Percentiles rank a stretch among this genome's conserved stretches.
phyloP scores from a whole-genome alignment of 2,888 invertebrate species.

The Tortrix viridana region DNA sequence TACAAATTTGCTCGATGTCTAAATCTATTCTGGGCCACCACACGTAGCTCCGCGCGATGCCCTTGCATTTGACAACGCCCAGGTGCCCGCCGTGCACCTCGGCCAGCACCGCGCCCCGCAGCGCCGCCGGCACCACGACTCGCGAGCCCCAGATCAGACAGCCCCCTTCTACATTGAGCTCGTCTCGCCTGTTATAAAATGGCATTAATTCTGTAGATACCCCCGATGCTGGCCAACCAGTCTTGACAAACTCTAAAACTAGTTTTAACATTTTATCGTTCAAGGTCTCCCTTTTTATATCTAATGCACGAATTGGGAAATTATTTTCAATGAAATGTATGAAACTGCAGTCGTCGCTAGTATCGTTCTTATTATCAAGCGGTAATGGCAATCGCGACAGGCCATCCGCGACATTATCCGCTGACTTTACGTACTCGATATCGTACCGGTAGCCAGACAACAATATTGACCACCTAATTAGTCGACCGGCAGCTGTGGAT shows the following conservation, averaged over 20 bases:
- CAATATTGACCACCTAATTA: conserved; percentile 5
- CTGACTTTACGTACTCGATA: no score
- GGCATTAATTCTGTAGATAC: neutral
- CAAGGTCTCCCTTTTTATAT: conserved; percentile 1
- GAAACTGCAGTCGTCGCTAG: conserved; percentile 14
- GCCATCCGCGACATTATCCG: conserved; percentile 15
- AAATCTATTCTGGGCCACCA: no score
- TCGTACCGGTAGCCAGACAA: no score
- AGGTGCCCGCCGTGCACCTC: conserved; percentile 19
- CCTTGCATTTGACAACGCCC: conserved; percentile 11
- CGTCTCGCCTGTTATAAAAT: neutral
- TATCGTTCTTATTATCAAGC: neutral
- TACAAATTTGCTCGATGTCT: conserved; percentile 2
- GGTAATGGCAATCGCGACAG: conserved; percentile 16
- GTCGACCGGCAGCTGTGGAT: no score
- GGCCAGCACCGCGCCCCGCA: neutral
- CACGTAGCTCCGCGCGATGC: no score
- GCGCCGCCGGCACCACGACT: conserved; percentile 14
- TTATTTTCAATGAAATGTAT: conserved; percentile 22
- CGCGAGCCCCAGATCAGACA: conserved; percentile 17
- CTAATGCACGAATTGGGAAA: conserved; percentile 16
- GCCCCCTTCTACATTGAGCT: conserved; percentile 2
- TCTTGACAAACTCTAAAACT: neutral
- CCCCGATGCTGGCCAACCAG: conserved; percentile 11
- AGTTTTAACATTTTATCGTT: neutral